Conservation (phyloP, 1,140 invertebrate genomes). For the Drosophila littoralis region DNA sequence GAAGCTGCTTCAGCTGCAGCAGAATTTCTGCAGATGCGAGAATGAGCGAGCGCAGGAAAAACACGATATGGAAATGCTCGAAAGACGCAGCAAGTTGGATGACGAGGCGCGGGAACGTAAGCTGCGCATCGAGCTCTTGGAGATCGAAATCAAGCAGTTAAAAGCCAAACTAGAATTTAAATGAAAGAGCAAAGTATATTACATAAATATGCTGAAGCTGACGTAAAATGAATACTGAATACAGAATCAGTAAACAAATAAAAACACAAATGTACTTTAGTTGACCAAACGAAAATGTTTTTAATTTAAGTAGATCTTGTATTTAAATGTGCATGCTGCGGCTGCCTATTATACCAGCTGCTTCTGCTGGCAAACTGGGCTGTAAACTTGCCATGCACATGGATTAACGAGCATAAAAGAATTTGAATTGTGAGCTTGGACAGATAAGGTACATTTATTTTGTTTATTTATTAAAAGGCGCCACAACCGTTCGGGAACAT, state of each 20-base stretch:
- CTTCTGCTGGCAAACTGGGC: neutral
- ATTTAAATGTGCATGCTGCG: too few relatives aligned
- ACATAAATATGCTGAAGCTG: neutral
- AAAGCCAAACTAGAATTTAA: conserved; percentile 1
- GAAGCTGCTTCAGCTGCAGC: conserved; percentile 1
- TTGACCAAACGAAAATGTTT: neutral
- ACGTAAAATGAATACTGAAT: neutral
- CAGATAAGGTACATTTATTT: neutral
- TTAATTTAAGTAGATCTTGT: neutral
- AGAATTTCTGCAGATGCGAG: conserved; percentile 11
- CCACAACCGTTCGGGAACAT: neutral
- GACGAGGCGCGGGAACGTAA: conserved; percentile 5
- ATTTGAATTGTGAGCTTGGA: neutral
- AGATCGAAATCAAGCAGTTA: conserved; percentile 1
- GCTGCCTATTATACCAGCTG: neutral
- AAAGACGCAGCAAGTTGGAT: conserved; percentile 1
- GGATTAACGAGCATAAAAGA: too few relatives aligned
- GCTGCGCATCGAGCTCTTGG: conserved; percentile 8
- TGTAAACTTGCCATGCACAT: neutral
- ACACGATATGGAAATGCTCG: conserved; percentile 9
- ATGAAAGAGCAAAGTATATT: neutral
- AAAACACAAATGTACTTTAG: neutral
- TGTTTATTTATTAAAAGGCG: neutral
- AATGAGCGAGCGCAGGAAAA: conserved; percentile 13
- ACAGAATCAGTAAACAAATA: neutral